These are phyloP conservation scores for Meta bourneti DNA, from an alignment of 2,888 invertebrate species.

Conservation along the genomic window DNA sequence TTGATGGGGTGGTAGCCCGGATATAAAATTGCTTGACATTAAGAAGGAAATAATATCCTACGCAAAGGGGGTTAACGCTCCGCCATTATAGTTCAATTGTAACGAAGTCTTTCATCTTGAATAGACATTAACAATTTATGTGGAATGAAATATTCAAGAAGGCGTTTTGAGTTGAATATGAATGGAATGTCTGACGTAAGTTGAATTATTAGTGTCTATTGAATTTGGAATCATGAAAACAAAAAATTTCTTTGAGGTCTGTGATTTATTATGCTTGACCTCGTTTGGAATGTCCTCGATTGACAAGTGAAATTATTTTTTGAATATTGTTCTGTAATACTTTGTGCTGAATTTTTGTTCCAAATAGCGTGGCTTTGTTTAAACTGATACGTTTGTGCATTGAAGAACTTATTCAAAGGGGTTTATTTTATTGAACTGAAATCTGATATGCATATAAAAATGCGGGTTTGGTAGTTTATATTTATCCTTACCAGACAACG, in stretches of 20 bases:
- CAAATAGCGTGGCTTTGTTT: not conserved
- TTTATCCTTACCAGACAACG: no score
- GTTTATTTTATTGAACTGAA: no score
- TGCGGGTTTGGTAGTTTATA: no score
- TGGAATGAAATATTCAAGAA: constrained; percentile 27
- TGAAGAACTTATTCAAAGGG: no score
- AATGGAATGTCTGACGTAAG: not conserved
- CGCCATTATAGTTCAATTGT: constrained; percentile 24
- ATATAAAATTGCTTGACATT: constrained; percentile 53
- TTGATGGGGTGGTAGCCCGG: constrained; percentile 30
- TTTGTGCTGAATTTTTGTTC: not conserved
- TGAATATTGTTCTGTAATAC: not conserved
- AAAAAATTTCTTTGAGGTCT: not conserved
- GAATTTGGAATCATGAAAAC: not conserved
- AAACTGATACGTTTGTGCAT: not conserved
- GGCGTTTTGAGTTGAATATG: constrained; percentile 22
- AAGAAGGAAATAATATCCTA: constrained; percentile 19
- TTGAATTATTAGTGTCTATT: not conserved
- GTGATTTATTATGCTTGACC: constrained; percentile 2
- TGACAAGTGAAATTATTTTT: not conserved
- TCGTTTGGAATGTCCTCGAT: not conserved
- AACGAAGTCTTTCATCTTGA: constrained; percentile 44
- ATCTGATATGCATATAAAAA: no score
- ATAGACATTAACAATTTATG: constrained; percentile 40
- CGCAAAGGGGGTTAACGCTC: constrained; percentile 14